Conservation (phyloP, 1,140 invertebrate species). For the Cotesia glomerata region DNA sequence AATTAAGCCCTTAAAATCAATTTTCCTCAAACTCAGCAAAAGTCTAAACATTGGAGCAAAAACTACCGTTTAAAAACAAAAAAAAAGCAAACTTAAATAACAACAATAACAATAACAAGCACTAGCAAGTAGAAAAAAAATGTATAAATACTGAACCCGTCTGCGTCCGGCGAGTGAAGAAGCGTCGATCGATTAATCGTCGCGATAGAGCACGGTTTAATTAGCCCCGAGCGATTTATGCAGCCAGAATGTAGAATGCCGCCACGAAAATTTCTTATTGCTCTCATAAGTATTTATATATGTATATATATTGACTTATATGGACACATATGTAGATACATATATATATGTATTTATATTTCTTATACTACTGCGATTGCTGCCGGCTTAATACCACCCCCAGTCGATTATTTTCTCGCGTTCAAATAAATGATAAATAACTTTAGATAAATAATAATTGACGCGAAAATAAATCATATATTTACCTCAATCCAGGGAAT, state of each 20-base stretch:
- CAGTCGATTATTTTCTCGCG: slow-evolving; percentile 4
- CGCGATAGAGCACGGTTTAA: slow-evolving; percentile 53
- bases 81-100: not conserved
- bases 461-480: not conserved
- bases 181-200: slow-evolving; percentile 54
- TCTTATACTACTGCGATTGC: not conserved
- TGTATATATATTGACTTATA: not conserved
- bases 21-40: no score
- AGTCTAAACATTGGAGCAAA: no score
- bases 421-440: slow-evolving; percentile 12
- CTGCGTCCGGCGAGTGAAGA: slow-evolving; percentile 26
- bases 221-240: slow-evolving; percentile 46
- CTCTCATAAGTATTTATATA: not conserved
- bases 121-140: slow-evolving; percentile 2
- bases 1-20: no score
- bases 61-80: no score
- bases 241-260: slow-evolving; percentile 3
- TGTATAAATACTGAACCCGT: slow-evolving; percentile 4
- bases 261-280: not conserved
- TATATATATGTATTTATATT: not conserved
- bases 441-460: not conserved
- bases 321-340: not conserved
- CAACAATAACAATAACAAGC: not conserved
- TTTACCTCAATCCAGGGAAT: not conserved
- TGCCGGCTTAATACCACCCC: not conserved